phyloP scores from a whole-genome alignment of 2,113 vertebrate genomes.

The Passer montanus region DNA sequence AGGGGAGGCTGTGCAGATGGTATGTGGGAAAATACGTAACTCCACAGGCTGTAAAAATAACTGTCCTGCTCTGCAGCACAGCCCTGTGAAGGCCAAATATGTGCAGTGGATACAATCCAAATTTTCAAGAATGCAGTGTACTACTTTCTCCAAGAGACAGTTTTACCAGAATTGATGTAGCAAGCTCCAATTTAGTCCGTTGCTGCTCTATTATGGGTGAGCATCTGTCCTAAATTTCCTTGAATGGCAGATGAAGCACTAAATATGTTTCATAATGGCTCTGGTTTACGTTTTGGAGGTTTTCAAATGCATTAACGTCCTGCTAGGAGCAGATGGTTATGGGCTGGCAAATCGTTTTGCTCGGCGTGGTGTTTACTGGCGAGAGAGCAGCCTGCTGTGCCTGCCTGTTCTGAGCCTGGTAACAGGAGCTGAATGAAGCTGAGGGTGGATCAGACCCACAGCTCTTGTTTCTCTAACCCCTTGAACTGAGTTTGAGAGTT shows the following conservation, averaged over 20 bases:
- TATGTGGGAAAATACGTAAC: not conserved
- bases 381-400: not conserved
- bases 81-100: not conserved
- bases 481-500: not conserved
- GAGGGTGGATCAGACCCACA: not conserved
- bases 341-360: not conserved
- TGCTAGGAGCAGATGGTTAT: slow-evolving; percentile 47
- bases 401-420: not conserved
- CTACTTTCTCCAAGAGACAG: not conserved
- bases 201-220: slow-evolving; percentile 40
- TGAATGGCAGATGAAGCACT: slow-evolving; percentile 48
- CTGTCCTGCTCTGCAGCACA: not conserved
- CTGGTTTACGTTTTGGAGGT: slow-evolving; percentile 23
- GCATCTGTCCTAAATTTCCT: slow-evolving; percentile 58
- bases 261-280: slow-evolving; percentile 37
- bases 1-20: not conserved
- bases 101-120: not conserved
- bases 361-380: not conserved
- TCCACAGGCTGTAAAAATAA: slow-evolving; percentile 45
- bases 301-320: slow-evolving; percentile 34
- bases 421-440: not conserved
- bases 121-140: not conserved
- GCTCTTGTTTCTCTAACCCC: not conserved
- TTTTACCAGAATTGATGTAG: not conserved
- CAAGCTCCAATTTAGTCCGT: not conserved